A percentile compares a stretch with the other conserved stretches of the same genome.
Evolutionary conservation across 2,113 vertebrate species (phyloP).

Genomic region (Catharus minimus): DNA sequence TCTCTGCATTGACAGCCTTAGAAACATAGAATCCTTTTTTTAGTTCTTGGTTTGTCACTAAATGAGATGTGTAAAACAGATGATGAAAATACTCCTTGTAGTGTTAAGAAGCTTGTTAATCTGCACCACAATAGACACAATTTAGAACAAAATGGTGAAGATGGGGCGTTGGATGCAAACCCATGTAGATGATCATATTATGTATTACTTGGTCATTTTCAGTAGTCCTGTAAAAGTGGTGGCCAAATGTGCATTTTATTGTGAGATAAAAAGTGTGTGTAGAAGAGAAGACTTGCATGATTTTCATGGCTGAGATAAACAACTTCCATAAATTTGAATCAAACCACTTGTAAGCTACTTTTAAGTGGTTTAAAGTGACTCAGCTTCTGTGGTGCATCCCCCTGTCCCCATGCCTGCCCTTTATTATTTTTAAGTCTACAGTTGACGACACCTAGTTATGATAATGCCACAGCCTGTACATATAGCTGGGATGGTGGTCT

Average conservation of each 20-base stretch:
- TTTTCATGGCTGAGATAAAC: neutral
- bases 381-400: neutral
- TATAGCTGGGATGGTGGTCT: neutral
- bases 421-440: neutral
- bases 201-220: neutral
- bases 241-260: neutral
- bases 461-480: accelerated
- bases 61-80: neutral
- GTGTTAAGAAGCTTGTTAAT: neutral
- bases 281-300: neutral
- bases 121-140: neutral
- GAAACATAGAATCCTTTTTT: neutral
- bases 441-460: neutral
- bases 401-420: neutral
- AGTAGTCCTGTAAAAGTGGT: neutral
- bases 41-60: neutral
- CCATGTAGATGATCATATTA: neutral
- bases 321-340: neutral
- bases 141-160: neutral
- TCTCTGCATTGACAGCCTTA: neutral
- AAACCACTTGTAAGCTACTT: neutral
- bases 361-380: neutral
- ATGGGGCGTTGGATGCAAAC: neutral
- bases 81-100: neutral
- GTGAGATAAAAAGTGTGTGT: neutral